Conservation (phyloP, 2,113 vertebrate species). For the crab-eating macaque (Macaca fascicularis) region DNA sequence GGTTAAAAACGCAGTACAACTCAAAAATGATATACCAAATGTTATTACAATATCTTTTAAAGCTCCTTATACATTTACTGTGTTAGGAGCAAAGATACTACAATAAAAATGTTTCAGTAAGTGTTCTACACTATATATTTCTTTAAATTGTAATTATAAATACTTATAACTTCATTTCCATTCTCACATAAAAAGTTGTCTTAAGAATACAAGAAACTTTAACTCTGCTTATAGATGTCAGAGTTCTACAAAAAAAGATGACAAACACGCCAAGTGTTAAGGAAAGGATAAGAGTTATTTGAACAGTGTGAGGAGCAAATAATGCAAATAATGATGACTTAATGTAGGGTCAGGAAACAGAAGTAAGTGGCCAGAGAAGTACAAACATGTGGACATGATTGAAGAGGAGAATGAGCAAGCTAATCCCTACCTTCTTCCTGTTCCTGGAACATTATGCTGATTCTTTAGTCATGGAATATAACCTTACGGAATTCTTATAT, state of each 20-base stretch:
- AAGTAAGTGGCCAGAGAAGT: not conserved
- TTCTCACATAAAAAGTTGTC: not conserved
- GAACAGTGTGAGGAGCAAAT: not conserved
- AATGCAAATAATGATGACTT: not conserved
- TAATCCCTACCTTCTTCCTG: not conserved
- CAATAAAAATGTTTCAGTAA: not conserved
- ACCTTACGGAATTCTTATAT: not conserved
- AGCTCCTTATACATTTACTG: not conserved
- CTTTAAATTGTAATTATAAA: not conserved
- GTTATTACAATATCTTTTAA: not conserved
- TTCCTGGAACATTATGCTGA: not conserved
- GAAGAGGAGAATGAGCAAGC: not conserved
- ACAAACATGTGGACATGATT: not conserved
- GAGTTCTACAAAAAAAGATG: not conserved
- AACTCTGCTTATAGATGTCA: not conserved
- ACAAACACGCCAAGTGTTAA: not conserved
- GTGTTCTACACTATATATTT: not conserved
- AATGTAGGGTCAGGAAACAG: not conserved
- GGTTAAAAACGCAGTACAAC: not conserved
- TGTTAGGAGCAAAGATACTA: not conserved
- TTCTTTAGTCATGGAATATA: not conserved
- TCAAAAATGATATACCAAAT: not conserved
- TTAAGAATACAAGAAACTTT: not conserved
- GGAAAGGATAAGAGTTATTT: not conserved
- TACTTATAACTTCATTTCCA: not conserved